Evolutionary conservation across 2,888 invertebrate species (phyloP).

Genomic region (Ptycholaimellus sp.): DNA sequence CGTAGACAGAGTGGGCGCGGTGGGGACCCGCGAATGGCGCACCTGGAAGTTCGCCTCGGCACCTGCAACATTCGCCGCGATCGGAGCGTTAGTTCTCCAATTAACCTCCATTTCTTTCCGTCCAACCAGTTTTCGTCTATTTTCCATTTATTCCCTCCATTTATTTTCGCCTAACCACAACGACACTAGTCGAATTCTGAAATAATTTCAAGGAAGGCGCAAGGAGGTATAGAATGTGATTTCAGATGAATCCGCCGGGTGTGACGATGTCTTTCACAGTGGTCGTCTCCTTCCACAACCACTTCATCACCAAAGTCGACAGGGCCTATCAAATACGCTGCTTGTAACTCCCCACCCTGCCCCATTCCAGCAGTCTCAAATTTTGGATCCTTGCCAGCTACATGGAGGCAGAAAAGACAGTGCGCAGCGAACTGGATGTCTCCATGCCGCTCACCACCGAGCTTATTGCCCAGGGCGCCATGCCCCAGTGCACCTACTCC

Average conservation of each 20-base stretch:
- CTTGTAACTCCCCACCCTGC: too few species aligned
- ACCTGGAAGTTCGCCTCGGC: slow-evolving; percentile 15
- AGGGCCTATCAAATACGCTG: slow-evolving; percentile 21
- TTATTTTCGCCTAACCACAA: neutral
- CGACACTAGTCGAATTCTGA: neutral
- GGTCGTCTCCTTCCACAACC: slow-evolving; percentile 21
- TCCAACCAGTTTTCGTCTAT: too few species aligned
- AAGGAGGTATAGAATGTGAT: too few species aligned
- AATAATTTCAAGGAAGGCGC: neutral
- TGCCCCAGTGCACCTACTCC: slow-evolving; percentile 9
- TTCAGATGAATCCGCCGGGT: slow-evolving; percentile 19
- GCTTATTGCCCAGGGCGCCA: slow-evolving; percentile 4
- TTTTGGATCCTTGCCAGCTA: too few species aligned
- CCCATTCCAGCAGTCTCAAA: too few species aligned
- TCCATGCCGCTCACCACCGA: slow-evolving; percentile 10
- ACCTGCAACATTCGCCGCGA: slow-evolving; percentile 19
- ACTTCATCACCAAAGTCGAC: slow-evolving; percentile 22
- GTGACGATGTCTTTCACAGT: slow-evolving; percentile 19
- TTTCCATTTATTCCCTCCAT: neutral
- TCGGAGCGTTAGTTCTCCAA: slow-evolving; percentile 12
- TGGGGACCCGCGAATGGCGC: too few species aligned
- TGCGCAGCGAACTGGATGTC: slow-evolving; percentile 17
- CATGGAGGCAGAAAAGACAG: slow-evolving; percentile 16
- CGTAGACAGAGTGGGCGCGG: too few species aligned
- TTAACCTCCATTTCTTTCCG: too few species aligned